These are phyloP conservation scores for Drosophila quadrilineata DNA, from an alignment of 1,140 invertebrate species.

Conservation along the genomic window DNA sequence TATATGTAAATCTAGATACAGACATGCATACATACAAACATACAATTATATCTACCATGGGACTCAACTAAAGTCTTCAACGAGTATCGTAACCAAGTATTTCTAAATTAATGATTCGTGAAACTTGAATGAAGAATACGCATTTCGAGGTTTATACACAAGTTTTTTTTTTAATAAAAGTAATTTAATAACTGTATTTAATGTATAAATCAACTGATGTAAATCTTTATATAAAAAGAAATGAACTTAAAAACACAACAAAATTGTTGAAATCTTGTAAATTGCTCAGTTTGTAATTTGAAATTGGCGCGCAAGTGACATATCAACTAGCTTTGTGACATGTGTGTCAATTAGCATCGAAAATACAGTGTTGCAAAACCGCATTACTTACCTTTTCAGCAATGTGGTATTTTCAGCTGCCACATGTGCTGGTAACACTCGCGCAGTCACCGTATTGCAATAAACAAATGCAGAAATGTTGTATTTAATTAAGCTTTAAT, in stretches of 20 bases:
- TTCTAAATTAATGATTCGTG: constrained; percentile 61
- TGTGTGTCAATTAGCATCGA: not conserved
- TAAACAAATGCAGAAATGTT: constrained; percentile 43
- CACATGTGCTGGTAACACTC: constrained; percentile 7
- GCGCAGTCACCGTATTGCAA: constrained; percentile 11
- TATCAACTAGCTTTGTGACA: constrained; percentile 4
- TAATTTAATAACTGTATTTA: constrained; percentile 78
- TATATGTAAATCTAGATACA: constrained; percentile 34
- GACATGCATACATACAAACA: constrained; percentile 23
- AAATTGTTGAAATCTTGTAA: not conserved
- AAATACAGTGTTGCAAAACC: not conserved
- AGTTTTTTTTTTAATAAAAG: constrained; percentile 69
- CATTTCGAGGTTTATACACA: constrained; percentile 76
- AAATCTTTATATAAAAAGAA: constrained; percentile 75
- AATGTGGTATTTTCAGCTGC: constrained; percentile 4
- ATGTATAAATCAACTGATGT: constrained; percentile 63
- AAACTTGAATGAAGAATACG: constrained; percentile 65
- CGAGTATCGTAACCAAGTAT: constrained; percentile 64
- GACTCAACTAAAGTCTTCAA: constrained; percentile 32
- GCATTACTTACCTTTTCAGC: too few species aligned
- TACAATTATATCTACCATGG: too few species aligned
- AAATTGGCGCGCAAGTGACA: not conserved
- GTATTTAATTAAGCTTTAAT: constrained; percentile 24
- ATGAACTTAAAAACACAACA: constrained; percentile 52
- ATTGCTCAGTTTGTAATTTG: not conserved